Conservation (phyloP, 2,113 vertebrate species). For the Notechis scutatus region DNA sequence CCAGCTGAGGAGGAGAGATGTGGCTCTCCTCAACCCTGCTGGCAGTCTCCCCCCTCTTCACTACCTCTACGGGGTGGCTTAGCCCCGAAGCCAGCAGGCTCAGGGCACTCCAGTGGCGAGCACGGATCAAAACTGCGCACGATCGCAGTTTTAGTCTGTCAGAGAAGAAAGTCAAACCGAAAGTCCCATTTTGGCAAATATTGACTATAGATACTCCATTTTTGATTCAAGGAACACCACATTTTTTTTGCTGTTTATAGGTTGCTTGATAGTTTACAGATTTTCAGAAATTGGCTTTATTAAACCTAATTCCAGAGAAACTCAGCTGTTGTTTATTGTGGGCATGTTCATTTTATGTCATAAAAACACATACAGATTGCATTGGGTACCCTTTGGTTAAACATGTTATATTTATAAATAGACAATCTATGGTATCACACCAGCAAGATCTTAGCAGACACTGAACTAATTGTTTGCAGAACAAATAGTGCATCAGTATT, state of each 20-base stretch:
- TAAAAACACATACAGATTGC: slow-evolving; percentile 36
- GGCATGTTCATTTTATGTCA: slow-evolving; percentile 15
- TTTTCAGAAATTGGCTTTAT: not conserved
- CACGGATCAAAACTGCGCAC: too few relatives aligned
- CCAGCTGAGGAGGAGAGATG: too few relatives aligned
- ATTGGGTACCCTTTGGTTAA: slow-evolving; percentile 38
- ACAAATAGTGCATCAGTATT: slow-evolving; percentile 15
- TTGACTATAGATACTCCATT: not conserved
- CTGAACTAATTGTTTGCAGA: slow-evolving; percentile 54
- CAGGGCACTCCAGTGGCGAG: too few relatives aligned
- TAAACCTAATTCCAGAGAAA: not conserved
- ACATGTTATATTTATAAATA: slow-evolving; percentile 48
- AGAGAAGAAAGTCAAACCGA: too few relatives aligned
- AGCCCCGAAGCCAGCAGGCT: too few relatives aligned
- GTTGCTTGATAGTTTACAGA: not conserved
- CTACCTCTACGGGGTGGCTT: too few relatives aligned
- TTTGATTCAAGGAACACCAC: not conserved
- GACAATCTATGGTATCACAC: not conserved
- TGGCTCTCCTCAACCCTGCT: too few relatives aligned
- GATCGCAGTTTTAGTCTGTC: too few relatives aligned
- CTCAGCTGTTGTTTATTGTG: slow-evolving; percentile 11
- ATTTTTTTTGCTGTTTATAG: not conserved
- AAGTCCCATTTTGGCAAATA: not conserved
- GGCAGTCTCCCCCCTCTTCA: too few relatives aligned
- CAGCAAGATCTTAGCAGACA: slow-evolving; percentile 46